Base-by-base conservation (phyloP, 2,113 vertebrate genomes). In the Chaetodon trifascialis region DNA sequence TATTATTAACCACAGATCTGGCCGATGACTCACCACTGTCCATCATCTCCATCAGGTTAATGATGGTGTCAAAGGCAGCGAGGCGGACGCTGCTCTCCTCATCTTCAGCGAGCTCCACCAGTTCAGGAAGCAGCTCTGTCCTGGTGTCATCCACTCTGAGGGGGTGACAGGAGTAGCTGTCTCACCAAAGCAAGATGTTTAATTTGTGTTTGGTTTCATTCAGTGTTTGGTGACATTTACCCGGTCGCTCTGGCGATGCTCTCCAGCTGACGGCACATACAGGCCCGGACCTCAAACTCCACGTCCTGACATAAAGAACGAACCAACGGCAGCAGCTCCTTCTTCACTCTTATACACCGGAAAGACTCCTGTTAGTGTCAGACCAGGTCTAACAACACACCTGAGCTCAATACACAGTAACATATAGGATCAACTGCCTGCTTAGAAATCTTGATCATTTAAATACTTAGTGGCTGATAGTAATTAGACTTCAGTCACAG, bases 221-320 rank as follows among this genome's bases (percentile, higher is more conserved):
- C 21, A 4, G 15, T 19, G 91, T 64, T 34, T 44, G 10, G 2
- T 42, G 9, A 47, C 0, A 5, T 95, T 96, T 95, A 99, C 98
- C 97, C 97, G 78, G 96, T 88, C 74, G 96, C 97, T 87, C 96
- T 96, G 89, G 97, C 97, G 81, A 99, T 95, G 76, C 92, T 96
- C 92, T 99, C 98, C 92, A 99, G 92, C 19, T 99, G 97, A 60
- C 93, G 96, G 89, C 97, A 98, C 95, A 99, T 98, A 71, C 96
- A 98, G 76, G 96, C 95, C 90, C 97, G 96, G 59, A 99, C 97
- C 95, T 99, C 97, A 47, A 96, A 96, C 81, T 99, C 97, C 72
- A 95, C 94, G 66, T 99, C 97, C 89, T 96, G 97, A 93, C 97
- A 98, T 60, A 99, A 91, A 40, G 97, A 97, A 83, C 96, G 97